Evolutionary conservation across 2,888 invertebrate species (phyloP), one percentile per base, ranked within the genome.

Genomic region (Cephonodes hylas): DNA sequence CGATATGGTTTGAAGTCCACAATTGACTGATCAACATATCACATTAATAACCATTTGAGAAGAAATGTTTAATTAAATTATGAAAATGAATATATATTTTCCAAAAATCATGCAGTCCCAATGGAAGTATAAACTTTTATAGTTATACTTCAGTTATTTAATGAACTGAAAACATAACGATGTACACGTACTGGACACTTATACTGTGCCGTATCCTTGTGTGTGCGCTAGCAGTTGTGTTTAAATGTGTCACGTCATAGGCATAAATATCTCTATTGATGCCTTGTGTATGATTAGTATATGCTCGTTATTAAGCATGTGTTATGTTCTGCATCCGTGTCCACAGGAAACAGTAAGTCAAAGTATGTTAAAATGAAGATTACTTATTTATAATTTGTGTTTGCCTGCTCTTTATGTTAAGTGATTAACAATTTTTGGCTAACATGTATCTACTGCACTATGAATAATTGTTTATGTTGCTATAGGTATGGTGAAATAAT

Each of bases 291-390:
- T 72, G 65, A 72, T 68, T 84, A 86, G 84, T 84, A 73, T 79
- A 79, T 82, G 84, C 83, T 82, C 85, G 88, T 85, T 79, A 88
- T 82, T 85, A 91, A 91, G 91, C 91, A 91, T 91, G 91, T 91
- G 85, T 89, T 91, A 87, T 91, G 91, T 91, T 87, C 88, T 83
- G 91, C 91, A 91, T 93, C 89, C 94, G 87, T 93, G 77, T 93
- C 93, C 90, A 92, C 95, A 95, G 95, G 95, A 95, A 95, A 94
- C 94, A 95, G 95, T 95, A 95, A 95, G 95, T 95, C 89, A 89
- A 89, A 87, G 91, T 91, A 91, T 89, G 91, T 91, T 80, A 80
- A 83, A 81, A 79, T 70, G 75, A 82, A 77, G 82, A 77, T 74
- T 75, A 80, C 76, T 81, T 80, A 80, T 80, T 64, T 65, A 66